These are phyloP conservation scores for Tetranychus cinnabarinus DNA, from an alignment of 1,140 invertebrate genomes.

Conservation along the genomic window DNA sequence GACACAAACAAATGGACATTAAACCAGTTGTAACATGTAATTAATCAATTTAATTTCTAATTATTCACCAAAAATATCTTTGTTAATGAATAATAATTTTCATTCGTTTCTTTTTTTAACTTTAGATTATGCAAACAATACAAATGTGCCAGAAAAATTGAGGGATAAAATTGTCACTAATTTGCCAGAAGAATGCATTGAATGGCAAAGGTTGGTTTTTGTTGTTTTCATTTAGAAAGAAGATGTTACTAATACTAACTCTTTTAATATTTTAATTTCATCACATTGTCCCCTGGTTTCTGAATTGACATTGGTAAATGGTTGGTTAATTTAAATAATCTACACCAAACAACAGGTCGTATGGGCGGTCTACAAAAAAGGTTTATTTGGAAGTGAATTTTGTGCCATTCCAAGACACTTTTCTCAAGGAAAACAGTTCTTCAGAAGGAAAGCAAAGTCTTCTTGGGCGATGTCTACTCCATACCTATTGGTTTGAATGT, in stretches of 20 bases:
- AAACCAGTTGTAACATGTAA: no score
- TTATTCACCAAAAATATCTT: no score
- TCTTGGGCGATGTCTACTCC: slow-evolving; percentile 62
- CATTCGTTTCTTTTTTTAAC: background rate
- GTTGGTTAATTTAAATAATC: background rate
- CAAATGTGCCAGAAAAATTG: background rate
- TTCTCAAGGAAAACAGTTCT: slow-evolving; percentile 1
- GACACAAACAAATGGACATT: no score
- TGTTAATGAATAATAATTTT: background rate
- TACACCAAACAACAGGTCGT: slow-evolving; percentile 18
- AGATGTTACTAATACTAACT: no score
- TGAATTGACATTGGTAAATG: background rate
- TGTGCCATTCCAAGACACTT: slow-evolving; percentile 38
- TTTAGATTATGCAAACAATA: background rate
- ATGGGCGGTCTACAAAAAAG: slow-evolving; percentile 24
- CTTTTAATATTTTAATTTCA: no score
- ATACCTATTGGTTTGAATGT: slow-evolving; percentile 87
- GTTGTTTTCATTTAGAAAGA: no score
- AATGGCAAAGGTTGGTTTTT: slow-evolving; percentile 25
- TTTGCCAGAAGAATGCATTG: slow-evolving; percentile 6
- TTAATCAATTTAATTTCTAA: no score
- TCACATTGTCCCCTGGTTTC: no score
- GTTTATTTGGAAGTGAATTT: slow-evolving; percentile 59
- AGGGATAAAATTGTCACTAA: background rate
- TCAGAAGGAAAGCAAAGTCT: slow-evolving; percentile 20